Conservation (phyloP, 2,113 vertebrate species). For the Halichoerus grypus region DNA sequence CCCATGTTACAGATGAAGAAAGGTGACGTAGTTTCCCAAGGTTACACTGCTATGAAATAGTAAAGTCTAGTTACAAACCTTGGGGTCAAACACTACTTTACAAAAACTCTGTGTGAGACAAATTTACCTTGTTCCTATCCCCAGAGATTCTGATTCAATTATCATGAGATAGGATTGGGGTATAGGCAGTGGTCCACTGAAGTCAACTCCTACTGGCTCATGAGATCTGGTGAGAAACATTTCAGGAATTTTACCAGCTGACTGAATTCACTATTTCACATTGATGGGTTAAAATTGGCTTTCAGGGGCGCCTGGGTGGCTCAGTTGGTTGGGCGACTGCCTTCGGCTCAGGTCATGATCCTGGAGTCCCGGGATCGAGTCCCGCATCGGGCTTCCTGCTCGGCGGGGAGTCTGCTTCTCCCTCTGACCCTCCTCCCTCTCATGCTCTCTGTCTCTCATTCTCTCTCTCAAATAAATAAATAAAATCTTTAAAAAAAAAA, state of each 20-base stretch:
- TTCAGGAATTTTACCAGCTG: no score
- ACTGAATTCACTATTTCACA: neutral
- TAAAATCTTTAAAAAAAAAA: no score
- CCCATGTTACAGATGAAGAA: neutral
- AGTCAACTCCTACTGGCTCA: neutral
- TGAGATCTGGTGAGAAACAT: neutral
- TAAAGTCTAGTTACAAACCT: neutral
- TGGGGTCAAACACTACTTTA: neutral
- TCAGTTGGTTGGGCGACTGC: no score
- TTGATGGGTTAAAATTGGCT: neutral
- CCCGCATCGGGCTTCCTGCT: no score
- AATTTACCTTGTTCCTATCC: neutral
- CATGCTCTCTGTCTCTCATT: no score
- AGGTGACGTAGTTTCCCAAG: neutral
- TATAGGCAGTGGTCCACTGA: neutral
- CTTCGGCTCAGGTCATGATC: no score
- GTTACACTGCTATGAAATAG: neutral
- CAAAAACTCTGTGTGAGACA: neutral
- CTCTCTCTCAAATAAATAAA: no score
- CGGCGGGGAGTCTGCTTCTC: no score
- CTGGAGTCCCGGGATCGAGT: no score
- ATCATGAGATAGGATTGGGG: neutral
- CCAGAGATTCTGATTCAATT: conserved; percentile 8
- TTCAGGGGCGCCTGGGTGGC: no score
- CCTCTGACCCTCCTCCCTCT: no score